Evolutionary conservation across 2,888 invertebrate species (phyloP), one percentile per base, ranked within the genome.

Genomic region (Lamellibrachia satsuma): DNA sequence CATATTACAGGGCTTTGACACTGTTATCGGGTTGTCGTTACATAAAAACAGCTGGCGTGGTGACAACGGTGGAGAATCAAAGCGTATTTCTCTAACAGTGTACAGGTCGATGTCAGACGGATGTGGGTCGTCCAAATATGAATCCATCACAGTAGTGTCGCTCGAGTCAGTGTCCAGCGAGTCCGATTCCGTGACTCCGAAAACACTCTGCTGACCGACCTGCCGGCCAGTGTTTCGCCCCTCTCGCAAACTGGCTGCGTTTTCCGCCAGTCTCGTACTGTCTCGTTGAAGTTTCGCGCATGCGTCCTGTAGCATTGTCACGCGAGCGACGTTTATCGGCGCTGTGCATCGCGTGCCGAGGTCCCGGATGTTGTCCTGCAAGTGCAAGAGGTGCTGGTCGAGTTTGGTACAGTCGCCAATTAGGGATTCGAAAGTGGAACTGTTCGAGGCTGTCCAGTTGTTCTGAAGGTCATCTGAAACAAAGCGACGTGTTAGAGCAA

Each of bases 281-380:
- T 75, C 75, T 22, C 75, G 75, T n/a, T 75, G 75, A 3, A 75
- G 75, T 75, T n/a, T 75, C 75, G 22, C 75, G 75, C 75, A 75
- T 22, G 75, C 75, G 75, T 75, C 75, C 75, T 75, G 75, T n/a
- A 75, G 75, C 22, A 75, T 2, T 6, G 75, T 22, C 75, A 75
- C 75, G 22, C 75, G 75, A 6, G 75, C 75, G 4, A 75, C 75
- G 75, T 75, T 75, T 11, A 75, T 75, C 22, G 75, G 75, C 22
- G 75, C 75, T n/a, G 75, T 75, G 75, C 75, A 75, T 6, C 75
- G 75, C 75, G 75, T 75, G 3, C 75, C 6, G 75, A 75, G 75
- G 15, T 75, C 75, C 75, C 75, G 75, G 75, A 75, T 75, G 75
- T 75, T 75, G 75, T 75, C 75, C 75, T 75, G 75, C 75, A 75